phyloP scores from a whole-genome alignment of 2,888 invertebrate species.

The Bembecia ichneumoniformis region DNA sequence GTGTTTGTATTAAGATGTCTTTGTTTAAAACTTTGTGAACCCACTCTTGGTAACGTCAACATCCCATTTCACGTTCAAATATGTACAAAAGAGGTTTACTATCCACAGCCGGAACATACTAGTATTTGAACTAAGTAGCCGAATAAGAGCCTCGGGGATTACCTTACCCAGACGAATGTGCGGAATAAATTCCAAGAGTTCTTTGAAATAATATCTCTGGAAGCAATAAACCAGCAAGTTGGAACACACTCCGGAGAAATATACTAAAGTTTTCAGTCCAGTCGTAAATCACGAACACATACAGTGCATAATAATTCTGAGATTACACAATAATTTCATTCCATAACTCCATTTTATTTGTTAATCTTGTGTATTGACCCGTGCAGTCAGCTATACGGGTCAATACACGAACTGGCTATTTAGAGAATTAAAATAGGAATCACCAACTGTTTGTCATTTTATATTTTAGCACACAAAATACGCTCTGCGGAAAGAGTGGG shows the following conservation, averaged over 20 bases:
- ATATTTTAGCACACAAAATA: no score
- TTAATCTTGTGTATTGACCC: no score
- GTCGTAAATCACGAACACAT: constrained; percentile 40
- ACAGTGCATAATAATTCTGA: constrained; percentile 35
- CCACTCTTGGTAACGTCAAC: constrained; percentile 9
- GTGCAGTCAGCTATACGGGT: no score
- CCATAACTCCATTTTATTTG: no score
- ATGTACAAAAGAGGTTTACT: constrained; percentile 31
- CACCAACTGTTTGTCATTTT: no score
- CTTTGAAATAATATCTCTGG: constrained; percentile 67
- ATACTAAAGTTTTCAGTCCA: constrained; percentile 57
- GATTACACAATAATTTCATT: not conserved
- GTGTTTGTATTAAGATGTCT: no score
- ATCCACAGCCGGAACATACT: constrained; percentile 24
- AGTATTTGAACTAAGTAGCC: constrained; percentile 55
- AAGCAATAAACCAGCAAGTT: constrained; percentile 68
- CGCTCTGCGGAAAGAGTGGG: no score
- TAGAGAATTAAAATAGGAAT: no score
- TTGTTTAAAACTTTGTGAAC: not conserved
- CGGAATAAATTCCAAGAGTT: constrained; percentile 59
- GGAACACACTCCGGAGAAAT: constrained; percentile 54
- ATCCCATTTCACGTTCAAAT: constrained; percentile 23
- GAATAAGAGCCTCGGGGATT: constrained; percentile 58
- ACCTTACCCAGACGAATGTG: constrained; percentile 50
- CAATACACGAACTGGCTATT: no score